A percentile compares a stretch with the other conserved stretches of the same genome.
Conservation (phyloP, 2,888 invertebrate species). For the Caenorhabditis virilis region DNA sequence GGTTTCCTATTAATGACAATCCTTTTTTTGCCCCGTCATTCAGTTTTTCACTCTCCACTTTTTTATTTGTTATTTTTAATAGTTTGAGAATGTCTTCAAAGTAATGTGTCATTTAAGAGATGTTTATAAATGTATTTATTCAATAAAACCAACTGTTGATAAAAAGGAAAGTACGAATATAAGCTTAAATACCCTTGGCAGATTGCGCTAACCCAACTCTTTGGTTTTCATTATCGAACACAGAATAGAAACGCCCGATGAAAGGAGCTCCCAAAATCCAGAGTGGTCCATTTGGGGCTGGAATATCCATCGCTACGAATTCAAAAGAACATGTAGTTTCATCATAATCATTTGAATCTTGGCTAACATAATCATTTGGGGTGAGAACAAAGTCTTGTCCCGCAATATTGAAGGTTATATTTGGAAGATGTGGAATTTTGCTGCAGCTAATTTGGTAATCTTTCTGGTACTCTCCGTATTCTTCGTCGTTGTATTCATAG, state of each 20-base stretch:
- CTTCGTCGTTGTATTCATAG: conserved; percentile 77
- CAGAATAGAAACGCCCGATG: conserved; percentile 92
- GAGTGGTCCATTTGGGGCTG: conserved; percentile 79
- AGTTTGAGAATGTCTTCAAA: too few species aligned
- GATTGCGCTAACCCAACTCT: conserved; percentile 84
- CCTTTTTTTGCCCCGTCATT: too few species aligned
- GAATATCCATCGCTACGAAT: conserved; percentile 94
- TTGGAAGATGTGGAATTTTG: conserved; percentile 80
- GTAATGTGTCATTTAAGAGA: too few species aligned
- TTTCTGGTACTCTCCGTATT: too few species aligned
- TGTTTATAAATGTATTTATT: too few species aligned
- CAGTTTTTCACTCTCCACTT: too few species aligned
- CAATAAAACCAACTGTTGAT: too few species aligned
- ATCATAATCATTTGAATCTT: conserved; percentile 40
- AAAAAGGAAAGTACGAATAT: too few species aligned
- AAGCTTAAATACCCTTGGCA: too few species aligned
- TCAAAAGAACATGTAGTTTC: conserved; percentile 86
- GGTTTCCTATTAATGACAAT: too few species aligned
- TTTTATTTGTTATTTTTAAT: too few species aligned
- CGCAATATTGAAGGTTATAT: conserved; percentile 79
- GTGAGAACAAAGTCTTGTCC: conserved; percentile 80
- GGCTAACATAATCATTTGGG: conserved; percentile 81
- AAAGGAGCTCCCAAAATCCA: conserved; percentile 99
- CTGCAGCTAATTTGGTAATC: conserved; percentile 83
- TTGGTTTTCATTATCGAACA: conserved; percentile 87